Evolutionary conservation across 35 echinoderm and acorn worm species (phyloP), one percentile per base, ranked within the genome.

Genomic region (Hemicentrotus pulcherrimus): DNA sequence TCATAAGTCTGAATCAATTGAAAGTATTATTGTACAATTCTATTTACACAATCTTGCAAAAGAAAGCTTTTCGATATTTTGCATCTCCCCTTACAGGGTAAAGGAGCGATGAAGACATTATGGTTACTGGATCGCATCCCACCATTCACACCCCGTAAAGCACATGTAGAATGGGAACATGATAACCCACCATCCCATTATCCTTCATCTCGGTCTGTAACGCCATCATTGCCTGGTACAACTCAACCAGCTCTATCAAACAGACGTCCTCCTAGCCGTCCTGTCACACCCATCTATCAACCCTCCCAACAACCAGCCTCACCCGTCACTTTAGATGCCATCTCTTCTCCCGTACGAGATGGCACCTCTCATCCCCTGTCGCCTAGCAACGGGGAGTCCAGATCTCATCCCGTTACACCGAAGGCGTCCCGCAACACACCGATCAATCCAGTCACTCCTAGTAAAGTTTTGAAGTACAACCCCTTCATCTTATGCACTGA

Each of bases 31-130:
- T 15, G 50, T 55, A 13, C 50, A 10, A 3, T 14, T 6, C 9
- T 55, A 0, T 15, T 13, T 55, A 55, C 15, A 55, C 15, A 8
- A 55, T 10, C 9, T 55, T 41, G 50, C 15, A 14, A 55, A 55
- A 55, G 6, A 55, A 55, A 55, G 2, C 10, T 14, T 14, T 55
- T 55, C 9, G 50, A 55, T 55, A 2, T 55, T 55, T 78, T 28
- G 24, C 65, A n/a, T 78, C 31, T 71, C 4, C 32, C 55, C 28
- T 18, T 45, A 47, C 95, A 95, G 95, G 95, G 95, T 65, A 95
- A 95, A 95, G 95, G 52, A 70, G 32, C 50, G 18, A 95, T 95
- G 95, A 61, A 61, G 24, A 95, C 95, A 11, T 95, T 86, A 32
- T 95, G 95, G 95, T 52, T 95, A 1, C 10, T 60, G 30, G 95